Evolutionary conservation across 2,888 invertebrate genomes (phyloP), one percentile per base, ranked within the genome.

Genomic region (Neocrepidodera transversa): DNA sequence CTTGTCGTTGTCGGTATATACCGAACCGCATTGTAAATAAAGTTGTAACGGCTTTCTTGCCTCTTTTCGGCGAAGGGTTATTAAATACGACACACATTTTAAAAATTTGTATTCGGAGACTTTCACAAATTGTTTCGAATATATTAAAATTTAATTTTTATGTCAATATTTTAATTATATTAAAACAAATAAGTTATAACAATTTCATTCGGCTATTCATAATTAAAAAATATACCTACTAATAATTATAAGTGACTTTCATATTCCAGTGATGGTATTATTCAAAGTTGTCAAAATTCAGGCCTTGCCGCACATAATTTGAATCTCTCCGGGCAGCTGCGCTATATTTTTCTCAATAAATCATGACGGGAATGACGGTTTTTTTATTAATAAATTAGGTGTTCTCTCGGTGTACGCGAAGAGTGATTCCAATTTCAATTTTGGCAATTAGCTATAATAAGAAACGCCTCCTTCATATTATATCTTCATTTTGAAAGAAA

Each of bases 281-380:
- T 63, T 60, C 60, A 63, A 56, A 63, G 51, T 60, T 63, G 60
- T 63, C 63, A 63, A 58, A 63, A 56, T 52, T 53, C 56, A 45
- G 52, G 11, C 23, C 40, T 40, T 43, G 48, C 30, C 38, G 43
- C 28, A 49, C 20, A 23, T 50, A 64, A 64, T 64, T 64, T 45
- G 50, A 56, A 56, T 58, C 61, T 60, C 61, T 53, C 26, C 59
- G 38, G 60, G 58, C 64, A 61, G 58, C 64, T 61, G 63, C 45
- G 38, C 40, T 50, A 56, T 60, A 56, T 50, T 45, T 53, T 59
- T 26, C 30, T 36, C 53, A 53, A 64, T 64, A 64, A 64, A 64
- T 64, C 64, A 64, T 60, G 16, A n/a, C 28, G 23, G 18, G 58
- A 59, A 58, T 56, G 61, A 64, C 53, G 61, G 50, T 54, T 60